Base-by-base conservation (phyloP, 2,797 vertebrate species). In the Pseudochaenichthys georgianus region DNA sequence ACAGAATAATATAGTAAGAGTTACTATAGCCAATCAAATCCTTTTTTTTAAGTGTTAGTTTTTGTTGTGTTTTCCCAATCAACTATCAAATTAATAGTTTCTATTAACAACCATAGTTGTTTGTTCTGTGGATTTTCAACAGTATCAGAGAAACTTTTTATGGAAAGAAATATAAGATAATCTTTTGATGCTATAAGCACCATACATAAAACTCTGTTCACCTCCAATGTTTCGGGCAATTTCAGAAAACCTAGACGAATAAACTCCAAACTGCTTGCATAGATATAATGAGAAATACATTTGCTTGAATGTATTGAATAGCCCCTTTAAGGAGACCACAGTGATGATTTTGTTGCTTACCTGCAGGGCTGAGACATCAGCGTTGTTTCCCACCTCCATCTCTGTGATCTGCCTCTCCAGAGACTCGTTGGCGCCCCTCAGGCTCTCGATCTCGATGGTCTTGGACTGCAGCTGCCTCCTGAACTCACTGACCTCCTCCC, bases 381-480 rank as follows among this genome's bases (percentile, higher is more conserved):
- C 89, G 48, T 87, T 92, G 85, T 98, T 96, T 43, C 95, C 84
- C 23, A 98, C 97, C 90, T 98, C 97, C 93, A 97, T 95, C 88
- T 98, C 97, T 54, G 91, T 83, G 72, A 97, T 93, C 93, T 98
- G 97, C 86, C 96, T 93, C 84, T 98, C 97, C 89, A 98, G 87
- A 45, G 97, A 96, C 90, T 98, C 96, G 12, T 96, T 97, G 90
- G 96, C 95, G 1, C 97, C 96, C 62, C 96, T 94, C 72, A 98
- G 93, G 50, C 96, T 96, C 85, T 99, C 97, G 12, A 96, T 96
- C 92, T 97, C 97, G 1, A 97, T 96, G 75, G 96, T 96, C 81
- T 95, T 97, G 54, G 96, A 95, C 92, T 97, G 97, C 10, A 98
- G 95, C 92, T 97, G 97, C 74, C 98, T 96, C 80, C 98, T 95